phyloP scores from a whole-genome alignment of 2,888 invertebrate genomes.

The Lymantria monacha region DNA sequence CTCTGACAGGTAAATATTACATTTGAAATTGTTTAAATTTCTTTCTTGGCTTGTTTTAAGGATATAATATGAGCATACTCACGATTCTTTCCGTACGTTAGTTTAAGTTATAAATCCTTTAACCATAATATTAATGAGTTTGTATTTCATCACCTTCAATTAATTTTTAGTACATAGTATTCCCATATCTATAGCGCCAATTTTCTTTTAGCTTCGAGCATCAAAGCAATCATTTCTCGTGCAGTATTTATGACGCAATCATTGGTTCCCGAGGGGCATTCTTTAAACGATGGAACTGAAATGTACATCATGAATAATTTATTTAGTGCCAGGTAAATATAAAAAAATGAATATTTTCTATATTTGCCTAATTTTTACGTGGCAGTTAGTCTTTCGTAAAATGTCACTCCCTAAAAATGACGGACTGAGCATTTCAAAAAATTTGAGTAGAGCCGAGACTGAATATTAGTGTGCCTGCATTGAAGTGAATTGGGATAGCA shows the following conservation, averaged over 20 bases:
- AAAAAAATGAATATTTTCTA: too few species aligned
- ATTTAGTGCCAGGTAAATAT: not conserved
- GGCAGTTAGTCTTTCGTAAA: too few species aligned
- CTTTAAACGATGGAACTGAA: slow-evolving; percentile 13
- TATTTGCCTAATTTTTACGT: too few species aligned
- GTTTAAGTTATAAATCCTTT: slow-evolving; percentile 43
- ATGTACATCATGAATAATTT: not conserved
- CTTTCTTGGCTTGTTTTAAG: too few species aligned
- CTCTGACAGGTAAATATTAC: too few species aligned
- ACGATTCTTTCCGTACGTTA: slow-evolving; percentile 35
- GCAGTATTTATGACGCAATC: slow-evolving; percentile 33
- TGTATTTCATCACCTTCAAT: slow-evolving; percentile 39
- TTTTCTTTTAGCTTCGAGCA: slow-evolving; percentile 31
- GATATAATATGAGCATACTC: slow-evolving; percentile 17
- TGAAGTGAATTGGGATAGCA: too few species aligned
- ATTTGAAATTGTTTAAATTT: too few species aligned
- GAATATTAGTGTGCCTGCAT: too few species aligned
- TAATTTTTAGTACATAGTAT: slow-evolving; percentile 35
- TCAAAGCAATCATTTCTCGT: slow-evolving; percentile 16
- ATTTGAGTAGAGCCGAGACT: too few species aligned
- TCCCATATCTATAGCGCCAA: slow-evolving; percentile 34
- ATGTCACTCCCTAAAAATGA: too few species aligned
- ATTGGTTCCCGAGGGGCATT: slow-evolving; percentile 38
- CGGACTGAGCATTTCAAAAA: too few species aligned
- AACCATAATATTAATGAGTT: slow-evolving; percentile 30